phyloP scores from a whole-genome alignment of 1,140 invertebrate species.

The Drosophila seguyi region DNA sequence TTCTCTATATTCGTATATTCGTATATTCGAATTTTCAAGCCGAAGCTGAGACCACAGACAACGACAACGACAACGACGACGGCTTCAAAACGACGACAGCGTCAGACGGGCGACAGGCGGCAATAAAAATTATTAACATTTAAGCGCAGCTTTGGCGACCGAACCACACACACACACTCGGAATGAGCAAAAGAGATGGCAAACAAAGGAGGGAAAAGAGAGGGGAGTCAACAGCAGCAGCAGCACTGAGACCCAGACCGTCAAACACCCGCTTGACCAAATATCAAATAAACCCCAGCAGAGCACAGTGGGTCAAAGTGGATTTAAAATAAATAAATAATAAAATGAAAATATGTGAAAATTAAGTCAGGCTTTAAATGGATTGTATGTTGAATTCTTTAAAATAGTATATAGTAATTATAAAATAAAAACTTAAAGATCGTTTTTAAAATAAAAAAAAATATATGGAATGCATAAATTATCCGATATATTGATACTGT shows the following conservation, averaged over 20 bases:
- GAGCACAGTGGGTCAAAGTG: conserved; percentile 53
- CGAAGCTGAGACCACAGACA: conserved; percentile 29
- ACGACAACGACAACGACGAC: conserved; percentile 19
- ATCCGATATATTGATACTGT: too few species aligned
- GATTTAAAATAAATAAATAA: background rate
- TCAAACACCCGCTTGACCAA: conserved; percentile 67
- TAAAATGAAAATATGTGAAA: background rate
- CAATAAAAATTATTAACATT: conserved; percentile 84
- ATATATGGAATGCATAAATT: too few species aligned
- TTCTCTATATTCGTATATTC: conserved; percentile 7
- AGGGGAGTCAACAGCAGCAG: background rate
- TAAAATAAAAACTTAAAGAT: too few species aligned
- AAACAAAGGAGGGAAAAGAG: background rate
- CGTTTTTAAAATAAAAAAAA: too few species aligned
- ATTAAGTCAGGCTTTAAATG: too few species aligned
- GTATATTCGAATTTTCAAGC: conserved; percentile 14
- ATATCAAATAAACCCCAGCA: conserved; percentile 39
- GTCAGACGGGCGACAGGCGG: conserved; percentile 58
- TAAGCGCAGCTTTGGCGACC: conserved; percentile 64
- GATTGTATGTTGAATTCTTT: too few species aligned
- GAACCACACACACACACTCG: conserved; percentile 56
- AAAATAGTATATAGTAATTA: too few species aligned
- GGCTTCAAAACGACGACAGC: conserved; percentile 19
- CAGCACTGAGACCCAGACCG: conserved; percentile 40
- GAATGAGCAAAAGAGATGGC: background rate